Conservation (phyloP, 2,113 vertebrate genomes). For the Anolis sagrei region DNA sequence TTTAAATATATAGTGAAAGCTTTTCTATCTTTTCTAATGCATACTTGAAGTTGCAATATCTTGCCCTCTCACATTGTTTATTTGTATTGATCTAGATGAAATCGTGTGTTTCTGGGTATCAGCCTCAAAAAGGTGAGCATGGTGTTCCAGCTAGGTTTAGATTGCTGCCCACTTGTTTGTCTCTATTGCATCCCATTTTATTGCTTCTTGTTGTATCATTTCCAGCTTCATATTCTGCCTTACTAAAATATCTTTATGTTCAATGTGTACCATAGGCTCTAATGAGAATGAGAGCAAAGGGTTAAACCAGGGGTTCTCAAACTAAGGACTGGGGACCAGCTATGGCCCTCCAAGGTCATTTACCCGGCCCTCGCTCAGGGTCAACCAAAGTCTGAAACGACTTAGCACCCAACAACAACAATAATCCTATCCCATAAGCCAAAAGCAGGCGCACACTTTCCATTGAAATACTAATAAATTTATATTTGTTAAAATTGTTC, state of each 20-base stretch:
- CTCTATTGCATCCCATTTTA: neutral
- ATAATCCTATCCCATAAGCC: too few relatives aligned
- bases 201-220: neutral
- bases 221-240: neutral
- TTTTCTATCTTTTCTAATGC: neutral
- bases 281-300: neutral
- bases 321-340: too few relatives aligned
- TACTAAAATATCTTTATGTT: neutral
- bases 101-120: neutral
- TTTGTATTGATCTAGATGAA: conserved; percentile 13
- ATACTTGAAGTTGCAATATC: too few relatives aligned
- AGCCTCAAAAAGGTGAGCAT: conserved; percentile 1
- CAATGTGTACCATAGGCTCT: neutral
- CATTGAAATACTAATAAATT: too few relatives aligned
- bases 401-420: too few relatives aligned
- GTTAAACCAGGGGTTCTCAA: too few relatives aligned
- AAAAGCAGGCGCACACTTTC: too few relatives aligned
- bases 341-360: too few relatives aligned
- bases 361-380: too few relatives aligned
- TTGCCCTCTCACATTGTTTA: neutral
- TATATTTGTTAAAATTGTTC: too few relatives aligned
- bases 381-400: too few relatives aligned
- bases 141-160: neutral
- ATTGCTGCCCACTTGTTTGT: too few relatives aligned
- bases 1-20: neutral